Conservation (phyloP, 2,113 vertebrate species). For the Microtus oregoni region DNA sequence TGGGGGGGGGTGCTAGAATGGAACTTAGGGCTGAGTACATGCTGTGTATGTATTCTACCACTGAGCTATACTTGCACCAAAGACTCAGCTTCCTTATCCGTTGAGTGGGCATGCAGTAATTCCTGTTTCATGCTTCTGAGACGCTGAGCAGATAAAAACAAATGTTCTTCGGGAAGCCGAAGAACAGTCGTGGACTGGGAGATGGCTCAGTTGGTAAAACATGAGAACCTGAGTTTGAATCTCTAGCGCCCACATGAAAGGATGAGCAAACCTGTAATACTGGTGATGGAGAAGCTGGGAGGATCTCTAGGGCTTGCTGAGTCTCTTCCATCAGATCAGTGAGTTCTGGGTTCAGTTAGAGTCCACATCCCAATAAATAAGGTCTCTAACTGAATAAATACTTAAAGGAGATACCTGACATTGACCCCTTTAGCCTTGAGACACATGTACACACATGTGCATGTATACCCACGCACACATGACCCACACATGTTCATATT, state of each 20-base stretch:
- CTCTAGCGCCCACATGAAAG: background rate
- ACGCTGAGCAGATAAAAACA: background rate
- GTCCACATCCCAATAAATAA: too few species aligned
- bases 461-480: background rate
- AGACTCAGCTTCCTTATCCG: background rate
- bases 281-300: background rate
- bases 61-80: background rate
- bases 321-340: too few species aligned
- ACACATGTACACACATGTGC: background rate
- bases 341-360: background rate
- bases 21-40: background rate
- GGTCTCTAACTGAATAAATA: too few species aligned
- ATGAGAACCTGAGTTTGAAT: background rate
- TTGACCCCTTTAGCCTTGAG: background rate
- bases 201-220: background rate
- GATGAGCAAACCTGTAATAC: background rate
- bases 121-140: background rate
- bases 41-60: too few species aligned
- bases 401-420: too few species aligned
- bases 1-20: background rate
- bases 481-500: background rate
- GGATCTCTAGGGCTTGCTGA: background rate
- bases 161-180: background rate
- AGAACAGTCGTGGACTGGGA: background rate
- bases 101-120: background rate